Evolutionary conservation across 2,113 vertebrate genomes (phyloP), one percentile per base, ranked within the genome.

Genomic region (Todiramphus chloris): DNA sequence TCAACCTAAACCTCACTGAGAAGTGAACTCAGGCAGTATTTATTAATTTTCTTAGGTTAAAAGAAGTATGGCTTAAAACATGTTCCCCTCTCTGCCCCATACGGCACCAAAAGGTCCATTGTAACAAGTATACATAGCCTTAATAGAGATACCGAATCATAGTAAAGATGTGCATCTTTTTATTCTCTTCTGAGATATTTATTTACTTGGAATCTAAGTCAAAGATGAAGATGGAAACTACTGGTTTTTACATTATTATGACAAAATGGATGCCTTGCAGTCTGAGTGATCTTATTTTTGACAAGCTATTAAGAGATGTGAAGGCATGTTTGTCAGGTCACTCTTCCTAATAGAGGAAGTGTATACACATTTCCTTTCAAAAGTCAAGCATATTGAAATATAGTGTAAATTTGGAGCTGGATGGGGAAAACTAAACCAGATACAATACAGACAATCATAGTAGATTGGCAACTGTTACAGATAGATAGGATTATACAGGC

Each of bases 171-270:
- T 18, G 4, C 4, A 1, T 28, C 20, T 53, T 77, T 50, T 13
- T 60, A 21, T 56, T 97, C 59, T 72, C 20, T 89, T 87, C 53
- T 60, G 58, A 70, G 69, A 72, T 74, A 92, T 81, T 70, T 69
- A 77, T 85, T 93, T 94, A 17, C 53, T 90, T 76, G 51, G 63
- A 95, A 79, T 82, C 68, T 59, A 90, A 64, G 25, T 18, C 46
- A 85, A 93, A 90, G 51, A 64, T 41, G 83, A 93, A 90, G 51
- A 64, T 39, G 58, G 31, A 92, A 20, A 78, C 73, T 96, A 80
- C 58, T 66, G 66, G 59, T n/a, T n/a, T 91, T 96, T 95, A 95
- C 50, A 95, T 95, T 96, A 90, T 64, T 87, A 74, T 79, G 91
- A 91, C 56, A 96, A 59, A 95, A 84, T 72, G 69, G 53, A 95